phyloP scores from a whole-genome alignment of 2,888 invertebrate species.

The Calliphora vomitoria region DNA sequence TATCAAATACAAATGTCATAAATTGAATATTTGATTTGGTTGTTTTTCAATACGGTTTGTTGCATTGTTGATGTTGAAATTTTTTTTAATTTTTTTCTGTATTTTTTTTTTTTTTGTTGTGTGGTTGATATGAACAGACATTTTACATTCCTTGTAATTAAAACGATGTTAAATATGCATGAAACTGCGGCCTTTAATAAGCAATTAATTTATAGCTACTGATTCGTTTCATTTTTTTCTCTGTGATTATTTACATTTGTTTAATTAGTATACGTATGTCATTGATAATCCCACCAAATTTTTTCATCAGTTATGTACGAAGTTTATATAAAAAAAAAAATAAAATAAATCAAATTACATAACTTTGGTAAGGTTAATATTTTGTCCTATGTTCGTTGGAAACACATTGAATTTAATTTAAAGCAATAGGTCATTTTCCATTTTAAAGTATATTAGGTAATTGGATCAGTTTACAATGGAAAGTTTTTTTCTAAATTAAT shows the following conservation, averaged over 20 bases:
- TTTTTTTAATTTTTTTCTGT: not conserved
- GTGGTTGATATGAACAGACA: not conserved
- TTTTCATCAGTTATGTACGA: no score
- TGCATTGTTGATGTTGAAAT: not conserved
- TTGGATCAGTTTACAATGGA: no score
- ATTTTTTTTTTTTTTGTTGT: no score
- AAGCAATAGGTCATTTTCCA: no score
- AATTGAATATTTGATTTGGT: not conserved
- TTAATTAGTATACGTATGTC: conserved; percentile 12
- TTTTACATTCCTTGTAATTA: conserved; percentile 9
- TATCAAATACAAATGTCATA: no score
- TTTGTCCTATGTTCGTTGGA: no score
- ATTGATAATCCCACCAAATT: not conserved
- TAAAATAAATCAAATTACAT: no score
- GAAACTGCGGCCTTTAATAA: conserved; percentile 10
- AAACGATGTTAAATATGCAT: conserved; percentile 20
- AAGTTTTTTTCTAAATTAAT: no score
- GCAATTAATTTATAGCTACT: conserved; percentile 15
- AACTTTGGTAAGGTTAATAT: no score
- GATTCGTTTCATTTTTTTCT: not conserved
- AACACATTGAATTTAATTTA: no score
- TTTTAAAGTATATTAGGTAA: no score
- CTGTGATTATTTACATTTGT: conserved; percentile 11
- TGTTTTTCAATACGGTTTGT: not conserved
- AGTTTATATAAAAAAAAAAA: no score